Evolutionary conservation across 2,888 invertebrate species (phyloP), one percentile per base, ranked within the genome.

Genomic region (Hoplodrina ambigua): DNA sequence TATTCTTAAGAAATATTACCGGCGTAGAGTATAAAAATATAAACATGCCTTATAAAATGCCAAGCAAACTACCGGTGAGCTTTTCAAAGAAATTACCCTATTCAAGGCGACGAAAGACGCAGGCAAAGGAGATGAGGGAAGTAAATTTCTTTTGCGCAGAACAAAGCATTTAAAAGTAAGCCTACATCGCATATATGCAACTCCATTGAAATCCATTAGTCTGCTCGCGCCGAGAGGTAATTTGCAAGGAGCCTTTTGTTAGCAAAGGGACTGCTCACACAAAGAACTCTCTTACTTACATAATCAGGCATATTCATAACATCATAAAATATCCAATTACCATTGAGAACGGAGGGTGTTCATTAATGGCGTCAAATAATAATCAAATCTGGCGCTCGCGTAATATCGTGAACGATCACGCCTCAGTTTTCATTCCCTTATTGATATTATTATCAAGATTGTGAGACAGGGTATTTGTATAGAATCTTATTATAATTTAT

Each of bases 181-280:
- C 93, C 91, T 91, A 90, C 91, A 90, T 88, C 86, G 84, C 91
- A 90, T 91, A 92, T 90, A 91, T 94, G 94, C 92, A 93, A 88
- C 93, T 91, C 91, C 90, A 92, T 93, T 94, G 91, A 93, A 94
- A 94, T 91, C 94, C 94, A 94, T 94, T 94, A 94, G 92, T 89
- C 87, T 89, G 85, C 86, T 89, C 86, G 87, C 90, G 89, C 86
- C 77, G 87, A 88, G 92, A 91, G 92, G 94, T 92, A 94, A 94
- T 94, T 93, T 94, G 89, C 91, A 89, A 92, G 88, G 86, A 89
- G 89, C 89, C 92, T 94, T 94, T 93, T 93, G 92, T 93, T 89
- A 88, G 87, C 87, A 91, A 93, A 92, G 90, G 90, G 88, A 91
- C 89, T 88, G 85, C 75, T 86, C 87, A 84, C 84, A 90, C 92